Evolutionary conservation across 1,140 invertebrate species (phyloP), one percentile per base, ranked within the genome.

Genomic region (Drosophila carrolli): DNA sequence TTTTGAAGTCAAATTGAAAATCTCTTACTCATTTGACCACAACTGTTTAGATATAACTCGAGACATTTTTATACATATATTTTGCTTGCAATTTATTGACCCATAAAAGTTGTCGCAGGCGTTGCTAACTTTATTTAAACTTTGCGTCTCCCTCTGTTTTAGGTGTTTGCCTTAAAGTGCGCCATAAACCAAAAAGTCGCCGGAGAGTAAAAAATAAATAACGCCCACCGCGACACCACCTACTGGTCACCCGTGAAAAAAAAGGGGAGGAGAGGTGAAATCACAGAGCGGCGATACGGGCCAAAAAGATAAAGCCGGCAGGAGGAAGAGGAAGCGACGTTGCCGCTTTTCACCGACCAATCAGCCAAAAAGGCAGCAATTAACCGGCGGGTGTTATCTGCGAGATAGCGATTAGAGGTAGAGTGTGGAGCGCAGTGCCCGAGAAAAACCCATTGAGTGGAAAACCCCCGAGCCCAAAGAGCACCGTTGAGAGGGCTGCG

Each of bases 71-170:
- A 11, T 47, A 16, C 59, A 10, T 14, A 63, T 82, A 82, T 79
- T 86, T 78, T 67, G 58, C 56, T 53, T 83, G 32, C 73, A 86
- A 89, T 89, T 89, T 89, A 89, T 89, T 73, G 56, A 78, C 74
- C 79, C 84, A 88, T 88, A 84, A 89, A 89, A 84, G 80, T 54
- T 88, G 82, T 89, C 81, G 77, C 80, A 84, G 84, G 84, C 84
- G 85, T 89, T 88, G 77, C 80, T 73, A 88, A 88, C 84, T 90
- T 90, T 90, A 84, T 83, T 88, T 89, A 84, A 86, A 76, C 53
- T 63, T 63, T 71, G 56, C 77, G 41, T 81, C 37, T 59, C 55
- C 58, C 37, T 71, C 41, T 68, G 58, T 84, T 86, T 88, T 88
- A 89, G 84, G 84, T 88, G 72, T 88, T 83, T 80, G 76, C 72